Evolutionary conservation across 37 sponge, comb jelly and placozoan genomes (phyloP).

Genomic region (Corticium candelabrum): DNA sequence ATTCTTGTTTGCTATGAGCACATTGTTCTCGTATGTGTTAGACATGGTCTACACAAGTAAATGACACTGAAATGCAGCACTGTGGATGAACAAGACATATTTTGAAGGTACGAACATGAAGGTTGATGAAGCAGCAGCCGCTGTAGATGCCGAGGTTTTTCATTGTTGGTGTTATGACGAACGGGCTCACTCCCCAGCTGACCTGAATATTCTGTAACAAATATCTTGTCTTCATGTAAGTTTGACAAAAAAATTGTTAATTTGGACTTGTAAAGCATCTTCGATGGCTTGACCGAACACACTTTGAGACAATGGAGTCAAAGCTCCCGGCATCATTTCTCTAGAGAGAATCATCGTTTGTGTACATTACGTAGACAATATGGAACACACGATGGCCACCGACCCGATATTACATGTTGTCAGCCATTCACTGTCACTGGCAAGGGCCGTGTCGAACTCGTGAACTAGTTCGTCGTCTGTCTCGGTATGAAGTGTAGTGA

Average conservation of each 20-base stretch:
- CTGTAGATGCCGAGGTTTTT: not conserved
- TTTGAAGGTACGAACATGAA: not conserved
- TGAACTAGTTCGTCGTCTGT: not conserved
- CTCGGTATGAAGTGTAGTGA: not conserved
- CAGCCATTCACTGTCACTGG: not conserved
- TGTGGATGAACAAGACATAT: too few species aligned
- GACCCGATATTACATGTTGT: not conserved
- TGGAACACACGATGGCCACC: too few species aligned
- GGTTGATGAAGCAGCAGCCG: not conserved
- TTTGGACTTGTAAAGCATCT: not conserved
- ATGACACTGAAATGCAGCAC: too few species aligned
- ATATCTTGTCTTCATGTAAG: too few species aligned
- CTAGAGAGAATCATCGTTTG: too few species aligned
- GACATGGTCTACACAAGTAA: not conserved
- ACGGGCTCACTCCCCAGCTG: not conserved
- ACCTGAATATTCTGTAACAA: not conserved
- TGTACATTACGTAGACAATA: too few species aligned
- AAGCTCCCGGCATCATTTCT: not conserved
- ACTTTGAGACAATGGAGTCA: not conserved
- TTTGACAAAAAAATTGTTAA: too few species aligned
- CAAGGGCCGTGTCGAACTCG: not conserved
- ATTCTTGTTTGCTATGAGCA: not conserved
- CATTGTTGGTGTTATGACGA: not conserved
- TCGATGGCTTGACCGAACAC: not conserved
- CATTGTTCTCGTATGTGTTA: not conserved